Base-by-base conservation (phyloP, 2,888 invertebrate genomes). In the Caenorhabditis angaria region DNA sequence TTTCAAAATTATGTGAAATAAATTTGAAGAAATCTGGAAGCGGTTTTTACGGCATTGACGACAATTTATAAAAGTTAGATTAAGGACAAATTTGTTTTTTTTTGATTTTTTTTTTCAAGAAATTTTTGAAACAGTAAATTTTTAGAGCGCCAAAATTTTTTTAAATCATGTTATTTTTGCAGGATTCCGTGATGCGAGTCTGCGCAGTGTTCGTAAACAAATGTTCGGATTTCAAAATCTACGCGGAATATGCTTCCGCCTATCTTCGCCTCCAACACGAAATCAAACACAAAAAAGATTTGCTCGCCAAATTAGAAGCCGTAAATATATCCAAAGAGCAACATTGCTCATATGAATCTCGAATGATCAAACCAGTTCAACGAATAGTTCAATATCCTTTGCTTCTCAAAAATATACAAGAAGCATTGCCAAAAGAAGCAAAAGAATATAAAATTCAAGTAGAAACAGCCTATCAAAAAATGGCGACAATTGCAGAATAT, bases 311-410 rank as follows among this genome's bases (percentile, higher is more conserved):
- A 50, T 63, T 83, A 48, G 82, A 83, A 58, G 78, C 62, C 8
- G 12, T 76, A 10, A 82, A 82, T 61, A 74, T 70, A n/a, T 63
- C 77, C 18, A 61, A 76, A 0, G 82, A 80, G 24, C 82, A 82
- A 54, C 80, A 80, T 53, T 75, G 76, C 32, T 80, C 80, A 2
- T 82, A 77, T 53, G 83, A 85, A 61, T 82, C 82, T 2, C 53
- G 78, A 41, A 80, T 83, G 83, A 85, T 85, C 41, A 82, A 81
- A 28, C 85, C 85, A 0, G 79, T 85, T n/a, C 85, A 85, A 59
- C 63, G 85, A 35, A 75, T 85, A 1, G 78, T 83, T 6, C 81
- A 83, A 70, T 85, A 78, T 61, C 79, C 82, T 28, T 60, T 81
- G 18, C 66, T 85, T 22, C 73, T 76, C 47, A 75, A 74, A 50